phyloP scores from a whole-genome alignment of 1,140 invertebrate species.

The Aphidius gifuensis region DNA sequence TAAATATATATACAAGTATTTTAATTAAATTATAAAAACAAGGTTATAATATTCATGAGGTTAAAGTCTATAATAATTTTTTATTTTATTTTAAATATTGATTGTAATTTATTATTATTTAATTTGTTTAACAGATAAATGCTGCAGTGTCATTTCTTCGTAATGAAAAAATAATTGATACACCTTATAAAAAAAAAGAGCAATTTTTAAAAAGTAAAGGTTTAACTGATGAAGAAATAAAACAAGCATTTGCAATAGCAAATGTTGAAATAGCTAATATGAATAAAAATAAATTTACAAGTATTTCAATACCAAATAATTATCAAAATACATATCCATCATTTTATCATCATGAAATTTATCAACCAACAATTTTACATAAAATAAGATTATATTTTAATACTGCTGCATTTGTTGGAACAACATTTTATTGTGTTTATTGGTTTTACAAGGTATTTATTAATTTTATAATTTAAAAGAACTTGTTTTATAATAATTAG shows the following conservation, averaged over 20 bases:
- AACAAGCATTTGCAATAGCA: slow-evolving; percentile 66
- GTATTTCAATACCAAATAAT: slow-evolving; percentile 41
- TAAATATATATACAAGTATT: too few relatives aligned
- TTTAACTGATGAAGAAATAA: slow-evolving; percentile 74
- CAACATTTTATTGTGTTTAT: slow-evolving; percentile 68
- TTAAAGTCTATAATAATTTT: too few relatives aligned
- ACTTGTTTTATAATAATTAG: background rate
- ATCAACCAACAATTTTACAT: slow-evolving; percentile 53
- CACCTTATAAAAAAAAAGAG: slow-evolving; percentile 72
- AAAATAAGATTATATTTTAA: slow-evolving; percentile 67
- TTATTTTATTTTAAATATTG: too few relatives aligned
- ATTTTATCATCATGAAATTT: slow-evolving; percentile 38
- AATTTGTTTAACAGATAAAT: slow-evolving; percentile 61
- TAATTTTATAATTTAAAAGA: slow-evolving; percentile 15
- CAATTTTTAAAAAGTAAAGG: slow-evolving; percentile 80
- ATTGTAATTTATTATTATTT: background rate
- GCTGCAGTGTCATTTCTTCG: slow-evolving; percentile 84
- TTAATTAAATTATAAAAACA: too few relatives aligned
- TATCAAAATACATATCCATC: slow-evolving; percentile 35
- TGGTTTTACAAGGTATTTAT: slow-evolving; percentile 68
- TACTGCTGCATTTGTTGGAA: slow-evolving; percentile 66
- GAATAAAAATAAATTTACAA: slow-evolving; percentile 39
- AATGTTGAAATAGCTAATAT: slow-evolving; percentile 49
- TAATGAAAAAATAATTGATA: slow-evolving; percentile 76
- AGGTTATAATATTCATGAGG: too few relatives aligned